Conservation (phyloP, 1,140 invertebrate species). For the Sinella curviseta region DNA sequence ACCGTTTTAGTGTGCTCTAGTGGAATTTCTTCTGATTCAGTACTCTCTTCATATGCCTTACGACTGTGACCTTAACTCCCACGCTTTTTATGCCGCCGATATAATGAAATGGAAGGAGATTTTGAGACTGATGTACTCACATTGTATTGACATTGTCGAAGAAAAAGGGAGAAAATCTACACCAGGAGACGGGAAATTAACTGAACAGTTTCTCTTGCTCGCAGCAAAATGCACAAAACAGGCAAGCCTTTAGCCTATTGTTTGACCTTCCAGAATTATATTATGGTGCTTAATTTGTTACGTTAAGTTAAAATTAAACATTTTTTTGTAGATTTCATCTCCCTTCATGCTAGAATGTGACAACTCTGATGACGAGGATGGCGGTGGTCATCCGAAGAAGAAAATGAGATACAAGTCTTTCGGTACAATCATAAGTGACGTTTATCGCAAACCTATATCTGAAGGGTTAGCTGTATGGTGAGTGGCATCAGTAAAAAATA, state of each 20-base stretch:
- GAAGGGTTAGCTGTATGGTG: slow-evolving; percentile 41
- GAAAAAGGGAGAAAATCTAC: slow-evolving; percentile 6
- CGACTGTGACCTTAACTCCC: slow-evolving; percentile 29
- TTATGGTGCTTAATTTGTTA: background rate
- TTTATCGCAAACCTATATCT: background rate
- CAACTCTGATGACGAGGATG: background rate
- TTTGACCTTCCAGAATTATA: background rate
- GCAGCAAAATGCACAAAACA: slow-evolving; percentile 37
- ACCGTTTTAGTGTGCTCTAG: background rate
- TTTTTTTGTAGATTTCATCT: slow-evolving; percentile 16
- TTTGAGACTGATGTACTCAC: slow-evolving; percentile 30
- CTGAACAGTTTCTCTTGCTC: slow-evolving; percentile 28
- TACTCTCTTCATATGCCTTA: slow-evolving; percentile 36
- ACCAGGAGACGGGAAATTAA: background rate
- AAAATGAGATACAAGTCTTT: slow-evolving; percentile 35
- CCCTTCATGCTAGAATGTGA: background rate
- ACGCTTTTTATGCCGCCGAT: slow-evolving; percentile 36
- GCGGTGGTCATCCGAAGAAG: background rate
- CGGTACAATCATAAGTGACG: slow-evolving; percentile 33
- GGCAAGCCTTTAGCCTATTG: background rate
- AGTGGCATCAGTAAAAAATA: background rate
- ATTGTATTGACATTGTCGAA: slow-evolving; percentile 39
- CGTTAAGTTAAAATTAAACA: background rate
- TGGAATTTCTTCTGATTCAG: slow-evolving; percentile 30
- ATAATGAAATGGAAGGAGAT: slow-evolving; percentile 28